Evolutionary conservation across 2,797 vertebrate genomes (phyloP), one percentile per base, ranked within the genome.

Genomic region (Kryptopterus vitreolus): DNA sequence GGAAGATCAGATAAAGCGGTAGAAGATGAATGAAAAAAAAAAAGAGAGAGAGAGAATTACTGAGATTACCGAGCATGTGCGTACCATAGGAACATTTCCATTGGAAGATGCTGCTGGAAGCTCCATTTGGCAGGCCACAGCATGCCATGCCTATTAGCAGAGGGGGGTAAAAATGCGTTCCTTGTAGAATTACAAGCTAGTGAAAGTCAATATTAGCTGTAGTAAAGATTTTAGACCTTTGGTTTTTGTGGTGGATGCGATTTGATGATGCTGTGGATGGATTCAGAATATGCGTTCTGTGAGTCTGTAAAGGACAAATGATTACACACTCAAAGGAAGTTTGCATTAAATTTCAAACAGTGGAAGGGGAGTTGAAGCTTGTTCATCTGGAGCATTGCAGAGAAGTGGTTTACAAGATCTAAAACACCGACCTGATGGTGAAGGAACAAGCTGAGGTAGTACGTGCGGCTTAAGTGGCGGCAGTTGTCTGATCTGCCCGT

Each of bases 201-300:
- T 50, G 22, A 59, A 12, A 66, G 1, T 33, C 38, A 2, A 76
- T 43, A 48, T 78, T 15, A n/a, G 62, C 22, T 57, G 8, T 58
- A 76, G 55, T 6, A 55, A 22, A 62, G 7, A 35, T 24, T 43
- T 87, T 93, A 93, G 90, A 97, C 95, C 87, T 94, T 92, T 52
- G 89, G 88, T 90, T 89, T 94, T 85, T 87, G 88, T 9, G 94
- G 94, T 1, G 94, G 94, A 78, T 95, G 92, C 79, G 91, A 92
- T 76, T 94, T 93, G 88, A 96, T 95, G 89, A 96, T 95, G 88
- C 94, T 96, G 85, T 78, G 86, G 80, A 89, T 91, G 83, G 85
- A 80, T 24, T 82, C 83, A 77, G 84, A 75, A 58, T 85, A 55
- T 24, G 88, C 76, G 79, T 90, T 89, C 85, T 85, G 86, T 68